Conservation (phyloP, 2,888 invertebrate species). For the Pomacea canaliculata region DNA sequence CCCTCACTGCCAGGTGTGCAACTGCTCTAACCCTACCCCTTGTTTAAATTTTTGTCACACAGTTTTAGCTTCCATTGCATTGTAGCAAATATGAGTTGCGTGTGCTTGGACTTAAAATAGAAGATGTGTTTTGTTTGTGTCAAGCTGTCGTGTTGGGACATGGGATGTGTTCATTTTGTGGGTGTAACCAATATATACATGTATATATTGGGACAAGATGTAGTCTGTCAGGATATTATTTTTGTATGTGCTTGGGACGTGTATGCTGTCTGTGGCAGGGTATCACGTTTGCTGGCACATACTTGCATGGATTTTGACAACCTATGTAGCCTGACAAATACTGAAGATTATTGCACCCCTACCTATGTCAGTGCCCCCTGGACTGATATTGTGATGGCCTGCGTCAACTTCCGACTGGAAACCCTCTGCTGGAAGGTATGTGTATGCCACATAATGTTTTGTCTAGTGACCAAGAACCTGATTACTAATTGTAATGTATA, state of each 20-base stretch:
- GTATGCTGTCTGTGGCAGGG: constrained; percentile 33
- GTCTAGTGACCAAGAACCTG: neutral
- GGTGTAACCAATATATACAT: no score
- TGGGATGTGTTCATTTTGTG: no score
- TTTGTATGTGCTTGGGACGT: constrained; percentile 11
- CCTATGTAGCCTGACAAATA: constrained; percentile 50
- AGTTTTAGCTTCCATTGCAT: no score
- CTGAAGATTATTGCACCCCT: constrained; percentile 51
- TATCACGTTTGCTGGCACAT: constrained; percentile 42
- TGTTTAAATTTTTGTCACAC: no score
- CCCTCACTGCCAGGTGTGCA: constrained; percentile 48
- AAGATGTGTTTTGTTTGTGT: neutral
- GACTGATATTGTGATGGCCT: constrained; percentile 56
- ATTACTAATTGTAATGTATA: neutral
- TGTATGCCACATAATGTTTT: neutral
- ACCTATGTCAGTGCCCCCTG: constrained; percentile 58
- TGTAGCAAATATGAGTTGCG: no score
- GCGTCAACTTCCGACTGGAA: constrained; percentile 52
- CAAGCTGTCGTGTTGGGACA: no score
- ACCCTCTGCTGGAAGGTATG: constrained; percentile 44
- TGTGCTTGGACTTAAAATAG: neutral
- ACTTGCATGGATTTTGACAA: constrained; percentile 52
- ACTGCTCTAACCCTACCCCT: no score
- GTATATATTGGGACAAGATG: no score
- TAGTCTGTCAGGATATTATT: constrained; percentile 41